Percentiles rank a stretch among this genome's conserved stretches.
Conservation (phyloP, 2,797 vertebrate genomes). For the Orestias chungarensis region DNA sequence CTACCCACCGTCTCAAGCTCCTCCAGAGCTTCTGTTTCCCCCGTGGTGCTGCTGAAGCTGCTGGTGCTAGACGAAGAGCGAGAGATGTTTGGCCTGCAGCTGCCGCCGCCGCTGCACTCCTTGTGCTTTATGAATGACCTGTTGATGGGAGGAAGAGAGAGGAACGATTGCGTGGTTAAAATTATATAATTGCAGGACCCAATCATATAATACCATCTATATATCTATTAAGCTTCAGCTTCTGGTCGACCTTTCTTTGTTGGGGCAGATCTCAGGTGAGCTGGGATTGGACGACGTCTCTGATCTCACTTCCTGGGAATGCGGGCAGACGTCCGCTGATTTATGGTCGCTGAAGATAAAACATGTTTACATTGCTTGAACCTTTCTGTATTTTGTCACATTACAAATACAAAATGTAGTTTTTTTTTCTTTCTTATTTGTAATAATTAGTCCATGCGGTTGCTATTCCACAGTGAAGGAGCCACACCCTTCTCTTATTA, state of each 20-base stretch:
- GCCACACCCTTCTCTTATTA: too few species aligned
- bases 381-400: not conserved
- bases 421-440: not conserved
- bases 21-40: conserved; percentile 91
- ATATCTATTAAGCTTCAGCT: not conserved
- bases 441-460: too few species aligned
- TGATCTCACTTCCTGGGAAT: conserved; percentile 90
- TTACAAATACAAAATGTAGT: not conserved
- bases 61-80: conserved; percentile 96
- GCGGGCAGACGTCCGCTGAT: conserved; percentile 82
- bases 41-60: conserved; percentile 96
- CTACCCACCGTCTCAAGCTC: conserved; percentile 86
- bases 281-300: conserved; percentile 96
- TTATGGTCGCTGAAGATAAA: conserved; percentile 84
- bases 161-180: not conserved
- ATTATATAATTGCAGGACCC: not conserved
- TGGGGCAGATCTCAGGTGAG: conserved; percentile 95
- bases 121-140: conserved; percentile 91
- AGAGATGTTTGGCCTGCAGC: conserved; percentile 88
- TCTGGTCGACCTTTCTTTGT: conserved; percentile 89
- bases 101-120: conserved; percentile 79
- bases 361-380: not conserved
- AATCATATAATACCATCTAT: not conserved
- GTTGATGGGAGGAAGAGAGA: not conserved
- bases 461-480: too few species aligned